Evolutionary conservation across 1,140 invertebrate species (phyloP).

Genomic region (Drosophila mauritiana): DNA sequence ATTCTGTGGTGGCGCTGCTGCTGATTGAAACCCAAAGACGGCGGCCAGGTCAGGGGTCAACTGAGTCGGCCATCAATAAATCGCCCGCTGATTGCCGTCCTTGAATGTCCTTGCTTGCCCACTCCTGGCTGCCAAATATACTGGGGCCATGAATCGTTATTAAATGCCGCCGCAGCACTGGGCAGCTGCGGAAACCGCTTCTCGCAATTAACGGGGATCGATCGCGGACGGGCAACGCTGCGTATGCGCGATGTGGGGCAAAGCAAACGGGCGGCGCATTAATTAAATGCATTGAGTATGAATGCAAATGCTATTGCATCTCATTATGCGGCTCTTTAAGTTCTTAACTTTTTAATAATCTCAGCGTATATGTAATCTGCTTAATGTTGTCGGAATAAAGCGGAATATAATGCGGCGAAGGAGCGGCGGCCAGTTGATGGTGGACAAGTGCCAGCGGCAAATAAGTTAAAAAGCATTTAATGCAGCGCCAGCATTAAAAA

Average conservation of each 20-base stretch:
- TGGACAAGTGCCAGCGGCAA: slow-evolving; percentile 23
- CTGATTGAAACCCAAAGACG: slow-evolving; percentile 63
- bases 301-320: slow-evolving; percentile 73
- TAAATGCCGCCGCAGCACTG: slow-evolving; percentile 68
- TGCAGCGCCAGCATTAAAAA: slow-evolving; percentile 59
- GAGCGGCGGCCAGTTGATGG: too few relatives aligned
- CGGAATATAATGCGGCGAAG: slow-evolving; percentile 15
- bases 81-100: slow-evolving; percentile 56
- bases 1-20: slow-evolving; percentile 56
- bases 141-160: slow-evolving; percentile 58
- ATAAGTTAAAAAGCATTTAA: slow-evolving; percentile 69
- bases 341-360: slow-evolving; percentile 79
- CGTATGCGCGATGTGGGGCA: slow-evolving; percentile 43
- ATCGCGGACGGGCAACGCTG: slow-evolving; percentile 30
- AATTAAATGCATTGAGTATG: slow-evolving; percentile 67
- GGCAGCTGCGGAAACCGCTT: slow-evolving; percentile 43
- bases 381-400: slow-evolving; percentile 55
- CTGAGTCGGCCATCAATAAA: slow-evolving; percentile 59
- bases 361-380: slow-evolving; percentile 57
- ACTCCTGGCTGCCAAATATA: slow-evolving; percentile 31
- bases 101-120: slow-evolving; percentile 23
- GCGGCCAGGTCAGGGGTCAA: slow-evolving; percentile 23
- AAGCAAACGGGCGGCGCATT: slow-evolving; percentile 40
- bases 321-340: slow-evolving; percentile 73
- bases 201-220: slow-evolving; percentile 67